Base-by-base conservation (phyloP, 2,113 vertebrate species). In the Furnarius figulus region DNA sequence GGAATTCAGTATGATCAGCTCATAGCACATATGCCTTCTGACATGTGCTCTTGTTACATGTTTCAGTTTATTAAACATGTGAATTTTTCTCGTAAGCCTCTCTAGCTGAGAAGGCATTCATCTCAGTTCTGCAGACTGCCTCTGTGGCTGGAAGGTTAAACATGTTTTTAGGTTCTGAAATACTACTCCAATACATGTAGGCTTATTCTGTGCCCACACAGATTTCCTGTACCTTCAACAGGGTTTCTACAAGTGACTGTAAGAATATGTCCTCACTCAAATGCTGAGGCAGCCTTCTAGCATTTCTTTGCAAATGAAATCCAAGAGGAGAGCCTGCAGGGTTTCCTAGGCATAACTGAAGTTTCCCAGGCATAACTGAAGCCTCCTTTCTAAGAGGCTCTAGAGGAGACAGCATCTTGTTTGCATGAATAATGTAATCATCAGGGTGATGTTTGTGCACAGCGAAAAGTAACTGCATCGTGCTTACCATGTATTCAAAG, bases 401-500 rank as follows among this genome's bases (percentile, higher is more conserved):
- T 89, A 39, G 61, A 87, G 81, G 58, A 97, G 87, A 73, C 62
- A 86, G 22, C 19, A 5, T 84, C 85, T 91, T 91, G 85, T 97
- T 95, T 95, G 79, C 87, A 96, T 96, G 67, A 95, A 96, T 93
- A 94, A 95, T 92, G 59, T 46, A 96, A 90, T 37, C 22, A 27
- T 86, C 67, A 85, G 55, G 56, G 47, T 86, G 80, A 80, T 89
- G 56, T 86, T 87, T 95, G 80, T 89, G 83, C 80, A 53, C 50
- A 42, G 65, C 42, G 46, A 88, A 86, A 84, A 93, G 78, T 42
- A 89, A 85, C 55, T 35, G 75, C 52, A 63, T 84, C 76, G 13
- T 28, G 37, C 58, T 78, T 80, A 78, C 63, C 3, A 0, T 8
- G 73, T 67, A 77, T 58, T 90, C 50, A 42, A 37, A 84, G n/a